Evolutionary conservation across 2,113 vertebrate species (phyloP).

Genomic region (Psammodynastes pulverulentus): DNA sequence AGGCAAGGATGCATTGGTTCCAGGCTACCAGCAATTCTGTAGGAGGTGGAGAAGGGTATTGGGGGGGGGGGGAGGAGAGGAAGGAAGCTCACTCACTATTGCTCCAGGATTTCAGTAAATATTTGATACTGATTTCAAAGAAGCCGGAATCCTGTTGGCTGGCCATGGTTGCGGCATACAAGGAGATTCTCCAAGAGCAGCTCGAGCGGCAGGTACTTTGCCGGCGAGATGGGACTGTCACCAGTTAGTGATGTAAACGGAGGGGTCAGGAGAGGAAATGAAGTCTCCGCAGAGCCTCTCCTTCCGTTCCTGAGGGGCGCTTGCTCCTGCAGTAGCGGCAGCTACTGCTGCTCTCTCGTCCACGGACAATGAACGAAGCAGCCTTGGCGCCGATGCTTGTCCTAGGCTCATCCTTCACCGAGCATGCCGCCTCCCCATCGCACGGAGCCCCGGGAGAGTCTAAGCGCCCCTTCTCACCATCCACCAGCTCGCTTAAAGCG

Average conservation of each 20-base stretch:
- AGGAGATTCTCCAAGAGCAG: conserved; percentile 66
- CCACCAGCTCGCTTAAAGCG: background rate
- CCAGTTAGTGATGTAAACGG: conserved; percentile 80
- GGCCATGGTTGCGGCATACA: conserved; percentile 86
- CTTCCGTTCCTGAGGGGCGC: conserved; percentile 72
- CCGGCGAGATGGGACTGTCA: conserved; percentile 75
- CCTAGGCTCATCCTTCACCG: conserved; percentile 62
- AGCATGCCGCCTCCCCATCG: conserved; percentile 36
- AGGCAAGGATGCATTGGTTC: background rate
- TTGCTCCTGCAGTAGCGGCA: background rate
- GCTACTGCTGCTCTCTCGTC: background rate
- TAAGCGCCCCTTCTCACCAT: background rate
- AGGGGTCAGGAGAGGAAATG: conserved; percentile 72
- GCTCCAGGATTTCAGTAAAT: conserved; percentile 97
- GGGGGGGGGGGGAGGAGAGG: too few relatives aligned
- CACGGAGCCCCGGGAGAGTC: background rate
- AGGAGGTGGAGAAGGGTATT: conserved; percentile 24
- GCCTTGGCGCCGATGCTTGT: conserved; percentile 69
- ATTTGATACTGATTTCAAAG: conserved; percentile 99
- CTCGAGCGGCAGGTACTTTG: conserved; percentile 77
- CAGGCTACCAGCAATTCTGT: background rate
- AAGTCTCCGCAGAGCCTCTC: conserved; percentile 72
- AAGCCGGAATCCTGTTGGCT: conserved; percentile 98
- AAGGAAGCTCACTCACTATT: conserved; percentile 79
- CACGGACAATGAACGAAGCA: conserved; percentile 45